Evolutionary conservation across 2,113 vertebrate species (phyloP).

Genomic region (Hepsetus odoe): DNA sequence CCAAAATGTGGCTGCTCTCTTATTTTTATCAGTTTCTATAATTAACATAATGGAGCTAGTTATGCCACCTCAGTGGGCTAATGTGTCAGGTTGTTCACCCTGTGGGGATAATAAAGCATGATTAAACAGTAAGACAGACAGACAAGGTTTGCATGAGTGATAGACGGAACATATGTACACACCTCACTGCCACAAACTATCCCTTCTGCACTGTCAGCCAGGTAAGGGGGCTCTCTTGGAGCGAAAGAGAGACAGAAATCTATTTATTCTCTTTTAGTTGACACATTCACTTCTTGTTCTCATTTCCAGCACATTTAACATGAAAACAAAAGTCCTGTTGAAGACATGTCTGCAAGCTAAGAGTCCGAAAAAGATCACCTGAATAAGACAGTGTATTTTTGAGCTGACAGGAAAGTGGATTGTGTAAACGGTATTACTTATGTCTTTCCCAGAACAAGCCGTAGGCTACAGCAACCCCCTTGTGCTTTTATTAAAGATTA

Average conservation of each 20-base stretch:
- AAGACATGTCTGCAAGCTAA: slow-evolving; percentile 41
- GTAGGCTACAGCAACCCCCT: slow-evolving; percentile 2
- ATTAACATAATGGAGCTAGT: slow-evolving; percentile 61
- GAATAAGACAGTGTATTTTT: slow-evolving; percentile 34
- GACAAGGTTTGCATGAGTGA: slow-evolving; percentile 26
- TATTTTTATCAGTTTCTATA: slow-evolving; percentile 56
- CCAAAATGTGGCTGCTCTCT: slow-evolving; percentile 39
- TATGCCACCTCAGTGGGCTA: slow-evolving; percentile 48
- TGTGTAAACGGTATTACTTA: slow-evolving; percentile 40
- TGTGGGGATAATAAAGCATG: slow-evolving; percentile 42
- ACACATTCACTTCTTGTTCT: slow-evolving; percentile 37
- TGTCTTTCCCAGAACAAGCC: slow-evolving; percentile 24
- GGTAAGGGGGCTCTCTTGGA: slow-evolving; percentile 30
- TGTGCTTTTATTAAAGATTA: not conserved
- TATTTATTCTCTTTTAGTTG: slow-evolving; percentile 30
- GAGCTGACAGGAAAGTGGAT: slow-evolving; percentile 18
- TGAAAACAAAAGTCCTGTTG: slow-evolving; percentile 52
- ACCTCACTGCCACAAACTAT: slow-evolving; percentile 58
- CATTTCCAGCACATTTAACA: slow-evolving; percentile 56
- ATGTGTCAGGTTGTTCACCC: slow-evolving; percentile 46
- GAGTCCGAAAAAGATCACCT: slow-evolving; percentile 26
- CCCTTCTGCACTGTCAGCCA: slow-evolving; percentile 45
- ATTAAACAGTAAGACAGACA: slow-evolving; percentile 48
- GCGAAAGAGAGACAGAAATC: slow-evolving; percentile 28
- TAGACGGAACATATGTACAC: slow-evolving; percentile 22